Evolutionary conservation across 2,113 vertebrate species (phyloP), one percentile per base, ranked within the genome.

Genomic region (Prionailurus bengalensis): DNA sequence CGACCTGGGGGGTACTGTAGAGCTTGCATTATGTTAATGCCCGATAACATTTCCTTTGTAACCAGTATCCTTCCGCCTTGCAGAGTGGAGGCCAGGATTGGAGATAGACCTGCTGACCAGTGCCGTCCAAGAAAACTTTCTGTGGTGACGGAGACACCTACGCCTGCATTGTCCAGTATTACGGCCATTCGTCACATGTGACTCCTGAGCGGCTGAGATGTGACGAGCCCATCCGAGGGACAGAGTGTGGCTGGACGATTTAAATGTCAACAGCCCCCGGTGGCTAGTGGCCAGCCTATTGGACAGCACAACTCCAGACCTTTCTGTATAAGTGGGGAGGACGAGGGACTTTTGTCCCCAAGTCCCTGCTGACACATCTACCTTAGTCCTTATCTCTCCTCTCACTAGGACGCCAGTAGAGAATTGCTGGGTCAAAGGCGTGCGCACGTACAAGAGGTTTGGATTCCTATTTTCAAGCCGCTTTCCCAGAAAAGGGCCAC

Each of bases 141-240:
- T 21, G 31, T 33, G 70, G 51, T 14, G 36, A 15, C 1, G 17
- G 39, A 2, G 4, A 45, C 7, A 5, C 39, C 42, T 19, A 2
- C 0, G 12, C 10, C 4, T 25, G 11, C 8, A 0, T 25, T 3
- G 16, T 78, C 80, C 51, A 1, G 0, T 3, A 15, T 1, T 21
- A n/a, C 2, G 8, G 66, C 83, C 42, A 4, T 31, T 39, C 9
- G 0, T 13, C 66, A 4, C 21, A 0, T 0, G 10, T 13, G 21
- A 12, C 58, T 61, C 4, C 1, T 0, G 36, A 27, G 13, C n/a
- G 14, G 9, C 23, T 12, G 27, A 42, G 3, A 5, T 1, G 27
- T 4, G 36, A 10, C 8, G 15, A 2, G 2, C 4, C 1, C 3
- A 16, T 13, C 83, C 0, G 14, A 80, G 80, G 16, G 4, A 10